Base-by-base conservation (phyloP, 1,140 invertebrate species). In the Galendromus occidentalis region DNA sequence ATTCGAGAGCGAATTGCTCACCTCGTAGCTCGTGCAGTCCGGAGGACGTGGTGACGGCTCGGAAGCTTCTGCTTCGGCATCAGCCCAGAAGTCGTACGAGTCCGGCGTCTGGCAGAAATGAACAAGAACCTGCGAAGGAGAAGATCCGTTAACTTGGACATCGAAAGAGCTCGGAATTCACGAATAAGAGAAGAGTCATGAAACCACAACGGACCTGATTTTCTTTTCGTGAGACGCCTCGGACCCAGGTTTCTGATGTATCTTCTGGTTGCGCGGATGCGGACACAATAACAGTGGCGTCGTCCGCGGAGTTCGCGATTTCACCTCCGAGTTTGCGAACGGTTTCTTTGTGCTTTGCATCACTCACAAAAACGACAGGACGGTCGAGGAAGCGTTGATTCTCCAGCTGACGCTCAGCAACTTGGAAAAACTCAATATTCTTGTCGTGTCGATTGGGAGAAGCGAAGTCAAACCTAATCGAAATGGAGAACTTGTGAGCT, bases 391-490 rank as follows among this genome's bases (percentile, higher is more conserved):
- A 83, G 73, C 91, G 87, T 64, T 85, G 86, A 66, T 85, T 82
- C 18, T 90, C 79, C 64, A 98, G 76, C 0, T 85, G 81, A 70
- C 88, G 86, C 76, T 95, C 90, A 65, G 94, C 88, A 66, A 86
- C 84, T 79, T 91, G 84, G 75, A 93, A 86, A 85, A 98, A 87
- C 74, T 96, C 91, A 51, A 94, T 84, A 72, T 92, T 88, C 67
- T 90, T 81, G 74, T 96, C 91, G 76, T 91, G 85, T 42, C 89
- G 82, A 17, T 87, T 88, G 7, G 88, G 87, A 70, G 88, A 91
- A 80, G 86, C 76, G 69, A 82, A 82, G 69, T 79, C 78, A 67
- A 78, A 77, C 55, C 76, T 39, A 39, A 6, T 39, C 33, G 4
- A 9, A 39, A 39, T 39, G 33, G 9, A 9, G 9, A 39, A 39